Evolutionary conservation across 2,797 vertebrate genomes (phyloP).

Genomic region (Sebastes matsubarae): DNA sequence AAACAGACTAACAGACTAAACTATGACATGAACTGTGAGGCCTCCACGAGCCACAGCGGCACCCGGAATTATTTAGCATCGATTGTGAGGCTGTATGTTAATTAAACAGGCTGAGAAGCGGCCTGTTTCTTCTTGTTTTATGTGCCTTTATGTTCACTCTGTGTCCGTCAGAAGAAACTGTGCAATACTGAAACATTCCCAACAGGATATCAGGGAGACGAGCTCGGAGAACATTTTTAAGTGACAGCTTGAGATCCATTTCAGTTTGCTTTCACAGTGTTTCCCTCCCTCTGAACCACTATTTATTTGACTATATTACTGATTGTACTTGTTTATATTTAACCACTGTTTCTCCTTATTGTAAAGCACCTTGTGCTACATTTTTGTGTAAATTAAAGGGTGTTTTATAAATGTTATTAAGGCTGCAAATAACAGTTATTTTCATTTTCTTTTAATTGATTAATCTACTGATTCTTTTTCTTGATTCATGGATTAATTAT

Average conservation of each 20-base stretch:
- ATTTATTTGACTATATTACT: background rate
- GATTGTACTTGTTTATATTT: background rate
- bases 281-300: background rate
- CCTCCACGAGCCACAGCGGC: background rate
- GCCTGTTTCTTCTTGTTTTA: background rate
- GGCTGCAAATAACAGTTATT: background rate
- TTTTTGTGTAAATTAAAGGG: background rate
- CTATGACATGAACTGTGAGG: conserved; percentile 3
- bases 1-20: conserved; percentile 37
- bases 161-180: background rate
- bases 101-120: background rate
- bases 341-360: background rate
- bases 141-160: background rate
- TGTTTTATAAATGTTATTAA: background rate
- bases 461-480: background rate
- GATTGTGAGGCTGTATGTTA: background rate
- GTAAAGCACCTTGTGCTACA: background rate
- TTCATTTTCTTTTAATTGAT: background rate
- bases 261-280: conserved; percentile 13
- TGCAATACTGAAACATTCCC: conserved; percentile 13
- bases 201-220: background rate
- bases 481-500: background rate
- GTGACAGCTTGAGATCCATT: conserved; percentile 31
- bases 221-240: conserved; percentile 45
- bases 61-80: background rate